Evolutionary conservation across 1,140 invertebrate species (phyloP), one percentile per base, ranked within the genome.

Genomic region (Drosophila oshimai): DNA sequence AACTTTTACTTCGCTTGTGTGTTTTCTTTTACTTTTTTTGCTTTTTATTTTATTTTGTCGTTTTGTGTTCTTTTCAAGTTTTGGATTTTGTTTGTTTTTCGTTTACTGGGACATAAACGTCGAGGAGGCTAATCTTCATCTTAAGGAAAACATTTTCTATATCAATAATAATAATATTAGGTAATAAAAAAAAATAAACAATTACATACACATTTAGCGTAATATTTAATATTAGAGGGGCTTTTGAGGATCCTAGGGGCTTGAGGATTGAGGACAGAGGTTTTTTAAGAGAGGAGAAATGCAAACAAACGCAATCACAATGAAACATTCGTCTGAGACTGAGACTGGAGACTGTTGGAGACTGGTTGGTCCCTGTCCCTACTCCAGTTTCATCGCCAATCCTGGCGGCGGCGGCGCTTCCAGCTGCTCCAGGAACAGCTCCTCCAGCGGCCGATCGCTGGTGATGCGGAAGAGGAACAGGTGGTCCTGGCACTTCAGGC

Each of bases 391-490:
- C 20, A 87, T 53, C 9, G 70, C 54, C 36, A 87, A 7, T 5
- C 77, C 77, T 0, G 81, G 83, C 28, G 83, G 83, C 15, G 81
- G 73, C 36, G 65, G 61, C 9, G 73, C 53, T 29, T 91, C 76
- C 45, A 91, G 71, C 50, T 88, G 78, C 29, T 91, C 90, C 2
- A 64, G 72, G 9, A 91, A 74, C 9, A 91, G 74, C 39, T 91
- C 74, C 39, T 91, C 90, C 58, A 91, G 74, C 37, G 86, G 94
- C 44, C 93, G 93, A 71, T 98, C 96, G 29, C 94, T 95, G 70
- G 98, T 96, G 31, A 99, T 93, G 90, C 97, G 96, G 92, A 98
- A 98, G 93, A 98, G 98, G 93, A 98, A 99, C 36, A 99, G 93
- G 92, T 99, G 97, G 91, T 99, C 98, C 76, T 97, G 93, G 92